A percentile compares a stretch with the other conserved stretches of the same genome.
These are phyloP conservation scores for Chrysopilus asiliformis DNA, from an alignment of 2,888 invertebrate genomes.

Conservation along the genomic window DNA sequence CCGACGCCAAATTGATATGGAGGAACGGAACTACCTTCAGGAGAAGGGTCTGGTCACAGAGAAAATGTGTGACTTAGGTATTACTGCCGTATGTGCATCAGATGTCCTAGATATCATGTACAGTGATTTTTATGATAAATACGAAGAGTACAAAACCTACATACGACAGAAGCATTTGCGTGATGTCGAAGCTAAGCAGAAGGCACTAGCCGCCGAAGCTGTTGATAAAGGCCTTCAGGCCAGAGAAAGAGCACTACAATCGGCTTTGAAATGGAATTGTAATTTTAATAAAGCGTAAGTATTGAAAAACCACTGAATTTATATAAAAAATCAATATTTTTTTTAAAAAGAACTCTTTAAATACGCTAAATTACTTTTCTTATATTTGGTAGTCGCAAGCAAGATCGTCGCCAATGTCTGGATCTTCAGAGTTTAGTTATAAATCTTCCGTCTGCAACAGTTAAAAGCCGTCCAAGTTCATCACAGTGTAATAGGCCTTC, in stretches of 20 bases:
- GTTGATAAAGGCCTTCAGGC: slow-evolving; percentile 42
- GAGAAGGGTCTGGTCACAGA: slow-evolving; percentile 74
- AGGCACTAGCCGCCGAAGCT: slow-evolving; percentile 39
- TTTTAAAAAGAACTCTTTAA: neutral
- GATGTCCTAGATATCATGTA: slow-evolving; percentile 94
- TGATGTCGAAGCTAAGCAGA: slow-evolving; percentile 53
- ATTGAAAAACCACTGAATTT: neutral
- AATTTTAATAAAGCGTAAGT: slow-evolving; percentile 56
- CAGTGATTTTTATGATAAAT: slow-evolving; percentile 88
- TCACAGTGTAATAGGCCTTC: slow-evolving; percentile 30
- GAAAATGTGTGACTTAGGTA: slow-evolving; percentile 82
- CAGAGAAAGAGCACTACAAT: slow-evolving; percentile 64
- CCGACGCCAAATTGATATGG: slow-evolving; percentile 74
- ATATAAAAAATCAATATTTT: neutral
- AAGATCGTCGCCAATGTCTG: slow-evolving; percentile 67
- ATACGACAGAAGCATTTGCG: slow-evolving; percentile 45
- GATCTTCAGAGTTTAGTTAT: slow-evolving; percentile 87
- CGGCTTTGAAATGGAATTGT: slow-evolving; percentile 80
- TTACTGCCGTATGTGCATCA: slow-evolving; percentile 82
- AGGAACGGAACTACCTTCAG: slow-evolving; percentile 78
- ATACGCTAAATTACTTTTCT: neutral
- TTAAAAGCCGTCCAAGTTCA: slow-evolving; percentile 22
- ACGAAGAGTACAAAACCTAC: slow-evolving; percentile 70
- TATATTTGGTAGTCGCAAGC: slow-evolving; percentile 38
- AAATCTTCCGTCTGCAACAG: slow-evolving; percentile 52